These are phyloP conservation scores for Rhagoletis zephyria DNA, from an alignment of 1,140 invertebrate species.

Conservation along the genomic window DNA sequence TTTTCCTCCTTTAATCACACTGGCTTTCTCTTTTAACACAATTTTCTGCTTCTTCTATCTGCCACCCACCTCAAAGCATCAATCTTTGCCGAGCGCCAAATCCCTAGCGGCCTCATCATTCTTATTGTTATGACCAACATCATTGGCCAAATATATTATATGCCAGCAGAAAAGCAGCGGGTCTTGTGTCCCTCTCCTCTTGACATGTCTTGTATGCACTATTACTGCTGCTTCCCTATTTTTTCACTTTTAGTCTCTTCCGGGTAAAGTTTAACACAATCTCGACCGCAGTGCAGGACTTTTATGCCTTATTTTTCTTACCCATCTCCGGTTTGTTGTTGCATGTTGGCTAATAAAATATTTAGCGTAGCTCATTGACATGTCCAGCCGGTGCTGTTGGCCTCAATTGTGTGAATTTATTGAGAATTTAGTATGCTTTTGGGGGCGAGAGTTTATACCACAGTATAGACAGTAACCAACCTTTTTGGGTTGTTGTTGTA, in stretches of 20 bases:
- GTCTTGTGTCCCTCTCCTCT: background rate
- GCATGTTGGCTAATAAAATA: constrained; percentile 70
- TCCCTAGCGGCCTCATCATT: constrained; percentile 55
- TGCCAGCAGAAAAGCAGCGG: background rate
- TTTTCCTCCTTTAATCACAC: background rate
- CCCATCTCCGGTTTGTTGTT: background rate
- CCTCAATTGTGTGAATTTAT: constrained; percentile 49
- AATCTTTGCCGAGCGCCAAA: constrained; percentile 16
- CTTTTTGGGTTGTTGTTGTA: no score
- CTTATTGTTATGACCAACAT: constrained; percentile 56
- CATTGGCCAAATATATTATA: constrained; percentile 52
- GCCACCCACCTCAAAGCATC: background rate
- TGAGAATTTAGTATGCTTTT: constrained; percentile 48
- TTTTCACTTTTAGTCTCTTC: constrained; percentile 31
- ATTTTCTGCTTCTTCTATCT: background rate
- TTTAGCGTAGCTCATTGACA: constrained; percentile 72
- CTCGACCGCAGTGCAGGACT: constrained; percentile 63
- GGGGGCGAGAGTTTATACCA: constrained; percentile 18
- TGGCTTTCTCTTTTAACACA: background rate
- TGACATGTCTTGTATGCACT: constrained; percentile 9
- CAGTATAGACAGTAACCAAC: no score
- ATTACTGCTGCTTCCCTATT: constrained; percentile 25
- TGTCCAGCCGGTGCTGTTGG: constrained; percentile 61
- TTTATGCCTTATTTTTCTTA: background rate
- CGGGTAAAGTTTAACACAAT: constrained; percentile 69